These are phyloP conservation scores for Meandrusa payeni DNA, from an alignment of 2,888 invertebrate species.

Conservation along the genomic window DNA sequence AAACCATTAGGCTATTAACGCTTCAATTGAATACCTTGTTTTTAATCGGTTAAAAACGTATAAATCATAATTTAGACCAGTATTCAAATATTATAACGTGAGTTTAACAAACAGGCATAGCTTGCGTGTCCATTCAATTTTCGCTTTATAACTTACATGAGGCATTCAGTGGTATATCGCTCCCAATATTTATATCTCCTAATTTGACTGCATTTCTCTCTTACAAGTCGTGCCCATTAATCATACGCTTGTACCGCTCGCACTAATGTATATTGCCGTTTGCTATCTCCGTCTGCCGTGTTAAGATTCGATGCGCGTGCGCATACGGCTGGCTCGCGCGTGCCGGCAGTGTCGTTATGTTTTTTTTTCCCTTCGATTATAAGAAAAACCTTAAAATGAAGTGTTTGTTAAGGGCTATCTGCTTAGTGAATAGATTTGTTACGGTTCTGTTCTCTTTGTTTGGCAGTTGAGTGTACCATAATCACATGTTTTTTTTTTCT, in stretches of 20 bases:
- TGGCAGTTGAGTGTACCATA: neutral
- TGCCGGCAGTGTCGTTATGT: conserved; percentile 53
- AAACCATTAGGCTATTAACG: too few relatives aligned
- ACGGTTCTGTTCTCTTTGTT: conserved; percentile 42
- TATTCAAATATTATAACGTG: conserved; percentile 7
- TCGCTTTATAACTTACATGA: conserved; percentile 36
- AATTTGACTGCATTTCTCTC: conserved; percentile 75
- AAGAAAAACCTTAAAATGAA: conserved; percentile 69
- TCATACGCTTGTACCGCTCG: conserved; percentile 49
- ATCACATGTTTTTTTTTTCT: neutral
- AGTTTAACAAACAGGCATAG: conserved; percentile 10
- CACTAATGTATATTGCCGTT: conserved; percentile 25
- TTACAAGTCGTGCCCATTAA: conserved; percentile 61
- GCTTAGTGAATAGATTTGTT: conserved; percentile 42
- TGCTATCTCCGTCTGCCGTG: conserved; percentile 42
- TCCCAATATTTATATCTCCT: conserved; percentile 68
- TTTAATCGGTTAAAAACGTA: conserved; percentile 17
- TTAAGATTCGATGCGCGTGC: conserved; percentile 65
- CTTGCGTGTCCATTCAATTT: conserved; percentile 31
- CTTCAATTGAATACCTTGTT: too few relatives aligned
- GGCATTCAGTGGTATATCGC: conserved; percentile 45
- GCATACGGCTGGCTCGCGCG: conserved; percentile 57
- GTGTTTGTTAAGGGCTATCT: conserved; percentile 48
- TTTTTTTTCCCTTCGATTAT: conserved; percentile 53
- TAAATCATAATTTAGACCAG: conserved; percentile 22